A percentile compares a stretch with the other conserved stretches of the same genome.
Evolutionary conservation across 2,888 invertebrate species (phyloP).

Genomic region (Parnassius glacialis): DNA sequence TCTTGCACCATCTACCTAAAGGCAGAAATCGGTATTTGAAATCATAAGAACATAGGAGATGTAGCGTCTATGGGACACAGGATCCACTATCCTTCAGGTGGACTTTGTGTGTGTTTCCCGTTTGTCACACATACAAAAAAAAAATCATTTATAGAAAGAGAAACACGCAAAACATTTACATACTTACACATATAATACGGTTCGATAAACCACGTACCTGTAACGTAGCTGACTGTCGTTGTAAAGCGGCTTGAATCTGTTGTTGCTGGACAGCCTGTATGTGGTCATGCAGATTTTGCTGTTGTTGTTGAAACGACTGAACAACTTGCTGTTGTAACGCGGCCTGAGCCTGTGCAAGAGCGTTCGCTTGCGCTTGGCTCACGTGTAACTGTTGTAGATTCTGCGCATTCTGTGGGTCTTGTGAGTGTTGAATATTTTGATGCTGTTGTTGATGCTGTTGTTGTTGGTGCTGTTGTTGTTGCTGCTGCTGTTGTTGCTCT

Average conservation of each 20-base stretch:
- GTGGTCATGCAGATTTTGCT: constrained; percentile 70
- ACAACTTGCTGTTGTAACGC: constrained; percentile 73
- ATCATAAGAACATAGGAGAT: no score
- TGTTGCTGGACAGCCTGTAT: constrained; percentile 73
- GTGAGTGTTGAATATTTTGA: constrained; percentile 46
- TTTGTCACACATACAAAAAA: no score
- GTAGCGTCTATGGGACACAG: no score
- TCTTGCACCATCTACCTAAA: no score
- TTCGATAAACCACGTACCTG: constrained; percentile 47
- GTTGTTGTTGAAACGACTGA: constrained; percentile 71
- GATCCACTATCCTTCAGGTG: no score
- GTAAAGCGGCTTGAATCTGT: constrained; percentile 73
- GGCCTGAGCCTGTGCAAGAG: constrained; percentile 70
- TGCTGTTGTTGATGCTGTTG: constrained; percentile 51
- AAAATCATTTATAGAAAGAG: no score
- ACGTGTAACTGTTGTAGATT: constrained; percentile 69
- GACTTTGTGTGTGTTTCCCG: no score
- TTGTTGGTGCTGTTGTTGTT: constrained; percentile 41
- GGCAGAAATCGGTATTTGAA: no score
- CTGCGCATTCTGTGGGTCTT: constrained; percentile 50
- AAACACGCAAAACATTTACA: no score
- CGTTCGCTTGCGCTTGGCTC: constrained; percentile 72
- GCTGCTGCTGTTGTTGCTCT: constrained; percentile 44
- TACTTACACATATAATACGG: no score
- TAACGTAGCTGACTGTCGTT: constrained; percentile 70